These are phyloP conservation scores for Saxicola maurus DNA, from an alignment of 2,797 vertebrate species.

Conservation along the genomic window DNA sequence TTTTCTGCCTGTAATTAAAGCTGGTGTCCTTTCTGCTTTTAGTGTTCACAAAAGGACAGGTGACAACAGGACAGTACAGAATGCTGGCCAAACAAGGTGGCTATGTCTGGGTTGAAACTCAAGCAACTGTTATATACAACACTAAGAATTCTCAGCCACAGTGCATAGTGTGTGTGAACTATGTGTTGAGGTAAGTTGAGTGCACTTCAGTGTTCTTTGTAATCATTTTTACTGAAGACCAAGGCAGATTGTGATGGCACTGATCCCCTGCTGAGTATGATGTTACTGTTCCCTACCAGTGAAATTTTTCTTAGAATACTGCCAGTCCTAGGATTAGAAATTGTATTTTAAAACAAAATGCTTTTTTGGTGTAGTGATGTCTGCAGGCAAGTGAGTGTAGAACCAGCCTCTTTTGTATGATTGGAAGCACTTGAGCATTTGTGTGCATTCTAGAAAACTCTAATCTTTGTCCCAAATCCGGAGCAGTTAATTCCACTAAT, in stretches of 20 bases:
- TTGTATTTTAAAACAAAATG: not conserved
- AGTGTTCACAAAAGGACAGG: slow-evolving; percentile 98
- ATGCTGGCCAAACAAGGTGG: slow-evolving; percentile 95
- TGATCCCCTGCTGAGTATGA: not conserved
- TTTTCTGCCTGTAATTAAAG: slow-evolving; percentile 27
- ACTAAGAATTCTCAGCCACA: slow-evolving; percentile 98
- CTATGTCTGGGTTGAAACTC: slow-evolving; percentile 97
- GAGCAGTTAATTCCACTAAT: not conserved
- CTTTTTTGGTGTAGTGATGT: not conserved
- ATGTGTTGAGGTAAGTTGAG: slow-evolving; percentile 88
- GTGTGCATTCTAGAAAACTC: not conserved
- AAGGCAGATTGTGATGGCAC: not conserved
- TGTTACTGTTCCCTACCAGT: not conserved
- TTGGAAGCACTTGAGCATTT: not conserved
- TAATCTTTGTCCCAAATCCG: not conserved
- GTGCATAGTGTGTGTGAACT: slow-evolving; percentile 97
- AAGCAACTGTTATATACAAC: slow-evolving; percentile 98
- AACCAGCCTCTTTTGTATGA: not conserved
- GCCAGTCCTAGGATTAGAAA: not conserved
- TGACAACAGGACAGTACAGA: slow-evolving; percentile 94
- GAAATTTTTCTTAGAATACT: not conserved
- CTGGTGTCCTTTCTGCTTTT: slow-evolving; percentile 14
- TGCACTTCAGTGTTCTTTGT: not conserved
- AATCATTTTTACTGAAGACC: not conserved
- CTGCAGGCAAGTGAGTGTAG: not conserved